Percentiles rank a stretch among this genome's conserved stretches.
phyloP scores from a whole-genome alignment of 2,888 invertebrate species.

The Drosophila mettleri region DNA sequence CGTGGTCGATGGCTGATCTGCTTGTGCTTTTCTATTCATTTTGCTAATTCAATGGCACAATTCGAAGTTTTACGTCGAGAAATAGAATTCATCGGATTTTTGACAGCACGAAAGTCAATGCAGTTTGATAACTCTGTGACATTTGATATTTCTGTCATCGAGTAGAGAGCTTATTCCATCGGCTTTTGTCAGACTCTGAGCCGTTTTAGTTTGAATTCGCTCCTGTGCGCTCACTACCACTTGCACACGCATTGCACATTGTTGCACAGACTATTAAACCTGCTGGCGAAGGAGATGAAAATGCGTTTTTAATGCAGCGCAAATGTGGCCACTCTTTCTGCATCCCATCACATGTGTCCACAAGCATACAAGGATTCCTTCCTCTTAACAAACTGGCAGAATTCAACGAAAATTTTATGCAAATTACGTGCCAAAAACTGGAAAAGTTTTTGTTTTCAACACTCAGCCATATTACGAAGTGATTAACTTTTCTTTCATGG shows the following conservation, averaged over 20 bases:
- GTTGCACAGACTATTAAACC: slow-evolving; percentile 73
- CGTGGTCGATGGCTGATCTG: no score
- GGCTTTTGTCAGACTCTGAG: no score
- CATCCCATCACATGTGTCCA: slow-evolving; percentile 32
- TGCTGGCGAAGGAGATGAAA: slow-evolving; percentile 52
- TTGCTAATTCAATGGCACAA: background rate
- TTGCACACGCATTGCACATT: slow-evolving; percentile 44
- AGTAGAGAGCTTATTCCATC: background rate
- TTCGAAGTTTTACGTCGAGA: no score
- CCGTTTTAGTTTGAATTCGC: slow-evolving; percentile 18
- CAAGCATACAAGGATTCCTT: slow-evolving; percentile 32
- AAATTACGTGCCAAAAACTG: slow-evolving; percentile 34
- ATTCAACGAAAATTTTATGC: slow-evolving; percentile 29
- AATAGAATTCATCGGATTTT: background rate
- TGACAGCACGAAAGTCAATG: background rate
- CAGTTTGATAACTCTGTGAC: background rate
- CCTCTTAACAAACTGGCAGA: slow-evolving; percentile 44
- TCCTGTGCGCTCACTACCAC: slow-evolving; percentile 27
- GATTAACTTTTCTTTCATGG: background rate
- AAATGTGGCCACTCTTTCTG: slow-evolving; percentile 66
- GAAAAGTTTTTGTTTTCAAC: background rate
- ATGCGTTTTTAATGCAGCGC: slow-evolving; percentile 76
- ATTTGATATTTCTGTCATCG: background rate
- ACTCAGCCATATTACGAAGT: slow-evolving; percentile 19
- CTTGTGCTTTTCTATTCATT: background rate